Conservation (phyloP, 2,113 vertebrate genomes). For the Macroglossus sobrinus region DNA sequence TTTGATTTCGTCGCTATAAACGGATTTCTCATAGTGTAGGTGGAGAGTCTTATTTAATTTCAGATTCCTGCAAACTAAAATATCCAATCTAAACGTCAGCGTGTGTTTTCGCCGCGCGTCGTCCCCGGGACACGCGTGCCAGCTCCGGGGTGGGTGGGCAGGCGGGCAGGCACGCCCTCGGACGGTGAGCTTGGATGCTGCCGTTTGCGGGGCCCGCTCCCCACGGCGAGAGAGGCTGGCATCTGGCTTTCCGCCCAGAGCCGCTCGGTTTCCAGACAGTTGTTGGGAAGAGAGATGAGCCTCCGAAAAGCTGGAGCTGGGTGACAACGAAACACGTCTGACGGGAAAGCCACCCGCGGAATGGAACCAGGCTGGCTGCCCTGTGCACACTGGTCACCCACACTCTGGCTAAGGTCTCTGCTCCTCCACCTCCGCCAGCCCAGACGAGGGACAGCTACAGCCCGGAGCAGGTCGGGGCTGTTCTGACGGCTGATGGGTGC, state of each 20-base stretch:
- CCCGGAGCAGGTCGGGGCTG: not conserved
- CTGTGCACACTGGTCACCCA: not conserved
- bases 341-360: not conserved
- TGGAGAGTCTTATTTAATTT: constrained; percentile 82
- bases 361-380: not conserved
- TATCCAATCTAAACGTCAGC: constrained; percentile 77
- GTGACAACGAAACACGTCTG: not conserved
- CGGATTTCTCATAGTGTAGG: constrained; percentile 79
- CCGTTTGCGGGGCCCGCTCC: not conserved
- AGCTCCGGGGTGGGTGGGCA: fast-evolving
- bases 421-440: not conserved
- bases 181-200: fast-evolving
- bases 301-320: not conserved
- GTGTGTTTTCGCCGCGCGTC: not conserved
- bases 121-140: not conserved
- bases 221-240: not conserved
- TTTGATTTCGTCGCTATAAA: constrained; percentile 83
- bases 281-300: not conserved
- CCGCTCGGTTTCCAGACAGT: not conserved
- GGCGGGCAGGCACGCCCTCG: fast-evolving
- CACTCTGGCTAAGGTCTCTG: not conserved
- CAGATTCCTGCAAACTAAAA: constrained; percentile 78
- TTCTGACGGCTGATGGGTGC: not conserved
- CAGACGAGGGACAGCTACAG: not conserved
- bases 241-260: not conserved